These are phyloP conservation scores for Chloropsis cyanopogon DNA, from an alignment of 2,113 vertebrate species.

Conservation along the genomic window DNA sequence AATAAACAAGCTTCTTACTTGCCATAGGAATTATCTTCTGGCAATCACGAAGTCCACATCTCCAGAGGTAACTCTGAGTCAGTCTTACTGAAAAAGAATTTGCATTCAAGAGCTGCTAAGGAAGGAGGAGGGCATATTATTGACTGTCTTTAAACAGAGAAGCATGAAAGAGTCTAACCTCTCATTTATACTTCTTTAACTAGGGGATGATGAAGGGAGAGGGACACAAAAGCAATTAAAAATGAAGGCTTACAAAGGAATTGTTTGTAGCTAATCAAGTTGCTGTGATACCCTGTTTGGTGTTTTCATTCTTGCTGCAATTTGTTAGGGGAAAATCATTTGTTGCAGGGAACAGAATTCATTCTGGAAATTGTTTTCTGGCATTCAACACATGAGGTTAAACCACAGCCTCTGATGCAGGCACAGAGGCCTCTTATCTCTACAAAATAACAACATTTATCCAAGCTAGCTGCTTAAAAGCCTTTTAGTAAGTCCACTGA, in stretches of 20 bases:
- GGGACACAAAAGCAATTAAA: not conserved
- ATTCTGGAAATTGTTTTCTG: conserved; percentile 18
- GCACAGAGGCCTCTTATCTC: not conserved
- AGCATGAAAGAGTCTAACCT: not conserved
- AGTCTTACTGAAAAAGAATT: not conserved
- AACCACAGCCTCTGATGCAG: not conserved
- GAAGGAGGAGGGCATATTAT: not conserved
- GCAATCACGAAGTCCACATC: not conserved
- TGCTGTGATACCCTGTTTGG: not conserved
- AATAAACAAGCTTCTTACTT: not conserved
- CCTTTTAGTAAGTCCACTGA: not conserved
- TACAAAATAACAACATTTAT: not conserved
- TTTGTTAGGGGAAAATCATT: not conserved
- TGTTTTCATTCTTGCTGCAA: not conserved
- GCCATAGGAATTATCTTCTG: not conserved
- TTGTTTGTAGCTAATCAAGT: not conserved
- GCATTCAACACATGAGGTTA: not conserved
- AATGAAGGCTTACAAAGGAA: not conserved
- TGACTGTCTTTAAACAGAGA: not conserved
- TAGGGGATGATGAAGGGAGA: not conserved
- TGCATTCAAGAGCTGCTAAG: not conserved
- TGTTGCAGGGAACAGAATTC: not conserved
- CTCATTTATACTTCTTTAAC: conserved; percentile 3
- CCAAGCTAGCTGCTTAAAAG: not conserved
- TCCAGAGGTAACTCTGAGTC: not conserved